These are phyloP conservation scores for Tychaedon coryphoeus DNA, from an alignment of 2,113 vertebrate genomes.

Conservation along the genomic window DNA sequence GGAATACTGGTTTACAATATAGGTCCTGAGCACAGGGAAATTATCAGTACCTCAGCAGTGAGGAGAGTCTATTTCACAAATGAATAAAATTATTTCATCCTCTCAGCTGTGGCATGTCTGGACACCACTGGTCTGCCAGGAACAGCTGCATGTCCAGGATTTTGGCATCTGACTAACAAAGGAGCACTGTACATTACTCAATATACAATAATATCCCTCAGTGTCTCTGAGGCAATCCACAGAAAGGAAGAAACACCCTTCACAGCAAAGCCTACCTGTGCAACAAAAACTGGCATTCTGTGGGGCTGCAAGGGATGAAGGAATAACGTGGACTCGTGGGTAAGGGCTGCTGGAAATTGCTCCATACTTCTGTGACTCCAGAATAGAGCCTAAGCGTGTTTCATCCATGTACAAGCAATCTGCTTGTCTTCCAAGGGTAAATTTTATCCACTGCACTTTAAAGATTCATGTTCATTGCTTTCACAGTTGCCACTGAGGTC, in stretches of 20 bases:
- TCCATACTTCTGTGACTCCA: neutral
- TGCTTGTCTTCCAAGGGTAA: conserved; percentile 1
- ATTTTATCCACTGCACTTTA: conserved; percentile 1
- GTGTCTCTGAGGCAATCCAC: neutral
- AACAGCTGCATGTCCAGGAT: conserved; percentile 33
- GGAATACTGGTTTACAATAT: neutral
- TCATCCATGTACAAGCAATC: neutral
- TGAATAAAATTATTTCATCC: neutral
- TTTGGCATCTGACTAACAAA: neutral
- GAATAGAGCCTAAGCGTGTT: neutral
- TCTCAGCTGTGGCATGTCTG: neutral
- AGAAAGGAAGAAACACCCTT: neutral
- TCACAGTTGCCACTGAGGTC: conserved; percentile 42
- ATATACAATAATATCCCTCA: neutral
- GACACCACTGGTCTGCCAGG: neutral
- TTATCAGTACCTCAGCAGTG: neutral
- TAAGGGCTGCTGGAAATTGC: neutral
- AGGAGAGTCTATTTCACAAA: neutral
- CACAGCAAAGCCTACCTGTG: neutral
- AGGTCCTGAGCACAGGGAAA: neutral
- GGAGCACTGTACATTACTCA: neutral
- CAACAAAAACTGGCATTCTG: neutral
- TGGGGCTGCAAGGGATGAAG: neutral
- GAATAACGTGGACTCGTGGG: accelerated
- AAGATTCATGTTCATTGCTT: conserved; percentile 31